Base-by-base conservation (phyloP, 37 sponge, comb jelly and placozoan genomes). In the Dysidea cf. avara region DNA sequence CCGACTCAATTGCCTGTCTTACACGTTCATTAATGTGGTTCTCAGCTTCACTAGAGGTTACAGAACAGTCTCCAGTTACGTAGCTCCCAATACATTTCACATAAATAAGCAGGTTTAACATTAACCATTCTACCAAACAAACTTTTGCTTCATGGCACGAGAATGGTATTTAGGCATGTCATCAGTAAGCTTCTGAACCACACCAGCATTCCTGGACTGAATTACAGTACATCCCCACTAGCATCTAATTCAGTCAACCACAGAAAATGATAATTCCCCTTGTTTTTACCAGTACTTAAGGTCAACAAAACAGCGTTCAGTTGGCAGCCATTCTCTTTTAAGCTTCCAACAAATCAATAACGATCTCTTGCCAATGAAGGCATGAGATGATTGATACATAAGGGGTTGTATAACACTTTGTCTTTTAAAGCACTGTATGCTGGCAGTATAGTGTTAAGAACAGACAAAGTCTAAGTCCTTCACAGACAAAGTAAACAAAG, bases 31-130 rank as follows among this genome's bases (percentile, higher is more conserved):
- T 61, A 34, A 59, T 39, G 6, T 46, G 33, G 9, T 46, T 21
- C 43, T 68, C 33, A 58, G 20, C 17, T 14, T 46, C 17, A 35
- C 68, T 78, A 11, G 50, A 47, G 36, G 39, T 5, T 14, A 50
- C 51, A 47, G 79, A 78, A 12, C 31, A 29, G 39, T 78, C 68
- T 43, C 64, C 64, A 39, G 58, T 56, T 26, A n/a, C n/a, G n/a
- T n/a, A 56, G 11, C 14, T 56, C 29, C 4, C 14, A 13, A 56
- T 56, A 56, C 5, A 56, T 56, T 56, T 56, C 14, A 5, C 58
- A 13, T 7, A 56, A 26, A 26, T 56, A 56, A 13, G 58, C 58
- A 7, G 58, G 58, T 13, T 56, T 22, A 13, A 56, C 58, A 56
- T 26, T 56, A 56, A 13, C 29, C 29, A 56, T 26, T 5, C 58